phyloP scores from a whole-genome alignment of 2,888 invertebrate species.

The Carterocephalus palaemon region DNA sequence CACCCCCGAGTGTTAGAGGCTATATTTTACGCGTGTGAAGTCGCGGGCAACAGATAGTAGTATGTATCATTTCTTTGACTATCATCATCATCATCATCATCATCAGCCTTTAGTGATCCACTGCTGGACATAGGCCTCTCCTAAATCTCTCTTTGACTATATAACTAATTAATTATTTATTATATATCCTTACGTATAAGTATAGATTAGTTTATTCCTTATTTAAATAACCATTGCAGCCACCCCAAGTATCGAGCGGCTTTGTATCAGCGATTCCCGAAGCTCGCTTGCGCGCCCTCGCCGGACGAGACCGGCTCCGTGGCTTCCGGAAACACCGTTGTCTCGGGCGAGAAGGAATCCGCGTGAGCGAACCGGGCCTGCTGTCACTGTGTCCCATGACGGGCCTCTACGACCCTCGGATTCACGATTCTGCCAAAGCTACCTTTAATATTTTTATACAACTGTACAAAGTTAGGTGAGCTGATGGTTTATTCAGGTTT shows the following conservation, averaged over 20 bases:
- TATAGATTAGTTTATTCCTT: no score
- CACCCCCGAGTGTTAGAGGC: no score
- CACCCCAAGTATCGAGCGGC: constrained; percentile 89
- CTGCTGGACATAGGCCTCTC: no score
- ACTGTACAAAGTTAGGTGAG: constrained; percentile 71
- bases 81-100: no score
- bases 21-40: no score
- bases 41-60: no score
- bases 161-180: no score
- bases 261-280: constrained; percentile 87
- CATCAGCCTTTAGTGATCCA: no score
- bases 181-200: no score
- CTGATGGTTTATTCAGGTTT: constrained; percentile 61
- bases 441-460: constrained; percentile 75
- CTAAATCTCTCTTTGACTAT: no score
- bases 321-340: constrained; percentile 83
- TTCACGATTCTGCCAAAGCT: constrained; percentile 60
- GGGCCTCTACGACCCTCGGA: constrained; percentile 41
- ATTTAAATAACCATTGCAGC: constrained; percentile 58
- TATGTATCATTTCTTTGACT: no score
- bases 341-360: constrained; percentile 82
- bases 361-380: constrained; percentile 61
- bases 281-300: constrained; percentile 82
- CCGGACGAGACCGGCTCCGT: constrained; percentile 82
- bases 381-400: constrained; percentile 12